phyloP scores from a whole-genome alignment of 2,888 invertebrate species.

The Liodrosophila aerea region DNA sequence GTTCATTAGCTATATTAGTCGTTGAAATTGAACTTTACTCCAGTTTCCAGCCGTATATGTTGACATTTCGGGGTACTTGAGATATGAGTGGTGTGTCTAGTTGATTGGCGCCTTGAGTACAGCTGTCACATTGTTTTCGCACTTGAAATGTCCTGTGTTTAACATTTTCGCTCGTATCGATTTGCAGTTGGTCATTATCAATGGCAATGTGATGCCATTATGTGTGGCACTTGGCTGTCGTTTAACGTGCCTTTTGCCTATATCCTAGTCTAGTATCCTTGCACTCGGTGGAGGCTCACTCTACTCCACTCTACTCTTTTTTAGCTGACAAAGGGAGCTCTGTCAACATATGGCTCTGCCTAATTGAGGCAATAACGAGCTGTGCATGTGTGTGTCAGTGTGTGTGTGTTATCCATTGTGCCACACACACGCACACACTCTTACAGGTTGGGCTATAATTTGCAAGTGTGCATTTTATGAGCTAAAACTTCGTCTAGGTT shows the following conservation, averaged over 20 bases:
- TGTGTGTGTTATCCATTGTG: conserved; percentile 14
- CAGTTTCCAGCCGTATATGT: too few relatives aligned
- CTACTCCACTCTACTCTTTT: not conserved
- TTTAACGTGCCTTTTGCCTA: not conserved
- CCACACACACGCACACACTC: conserved; percentile 10
- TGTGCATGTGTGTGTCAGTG: not conserved
- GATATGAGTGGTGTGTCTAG: too few relatives aligned
- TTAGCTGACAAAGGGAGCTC: not conserved
- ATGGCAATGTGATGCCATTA: too few relatives aligned
- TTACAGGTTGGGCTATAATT: conserved; percentile 14
- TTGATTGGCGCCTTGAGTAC: too few relatives aligned
- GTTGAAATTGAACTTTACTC: too few relatives aligned
- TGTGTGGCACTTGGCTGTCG: conserved; percentile 5
- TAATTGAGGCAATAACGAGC: conserved; percentile 5
- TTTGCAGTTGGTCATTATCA: not conserved
- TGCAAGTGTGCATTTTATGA: conserved; percentile 17
- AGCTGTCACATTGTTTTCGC: not conserved
- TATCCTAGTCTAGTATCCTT: not conserved
- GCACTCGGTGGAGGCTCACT: not conserved
- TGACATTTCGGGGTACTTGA: too few relatives aligned
- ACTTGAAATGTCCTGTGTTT: not conserved
- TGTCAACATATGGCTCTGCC: not conserved
- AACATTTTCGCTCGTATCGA: not conserved
- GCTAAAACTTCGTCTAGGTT: conserved; percentile 7
- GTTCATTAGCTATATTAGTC: too few relatives aligned